Base-by-base conservation (phyloP, 2,888 invertebrate genomes). In the Lasioglossum leucozonium region DNA sequence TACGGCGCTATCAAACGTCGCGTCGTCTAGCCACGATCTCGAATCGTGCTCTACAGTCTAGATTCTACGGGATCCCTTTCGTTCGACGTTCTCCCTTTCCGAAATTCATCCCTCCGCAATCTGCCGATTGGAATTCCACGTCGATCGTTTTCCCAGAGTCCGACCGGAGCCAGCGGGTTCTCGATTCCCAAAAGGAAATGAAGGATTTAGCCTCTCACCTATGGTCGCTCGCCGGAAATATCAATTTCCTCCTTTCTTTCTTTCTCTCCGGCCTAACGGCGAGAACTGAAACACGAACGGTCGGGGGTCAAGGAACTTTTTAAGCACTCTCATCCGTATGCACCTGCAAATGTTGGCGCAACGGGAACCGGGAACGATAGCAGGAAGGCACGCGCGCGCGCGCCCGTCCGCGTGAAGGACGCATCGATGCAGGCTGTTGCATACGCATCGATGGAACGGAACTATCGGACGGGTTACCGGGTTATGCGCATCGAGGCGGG, bases 401-500 rank as follows among this genome's bases (percentile, higher is more conserved):
- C 22, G 26, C 58, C n/a, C 42, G 26, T 18, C 40, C 51, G 76
- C 58, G 40, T 26, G 47, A 67, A 67, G 67, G 18, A 42, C 37
- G 34, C 40, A 8, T 51, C 51, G 51, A n/a, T 51, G 37, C 62
- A 40, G 42, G 26, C 37, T 18, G 26, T 71, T 16, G 30, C 37
- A 77, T n/a, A 62, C 72, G 10, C 79, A 55, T 78, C 72, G 82
- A 75, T 75, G 47, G 72, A 77, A 82, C 82, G 73, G 72, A 89
- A 82, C 69, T 72, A 73, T 84, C 87, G 58, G 84, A 71, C 84
- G 78, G 82, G 86, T 87, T 89, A 85, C 79, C 79, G 79, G 79
- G 82, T 84, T 88, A 86, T 71, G 67, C n/a, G 82, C 77, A 83
- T 89, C 44, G 79, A 80, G 77, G 72, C 47, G n/a, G 30, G 22